Evolutionary conservation across 2,113 vertebrate species (phyloP).

Genomic region (Tylochromis polylepis): DNA sequence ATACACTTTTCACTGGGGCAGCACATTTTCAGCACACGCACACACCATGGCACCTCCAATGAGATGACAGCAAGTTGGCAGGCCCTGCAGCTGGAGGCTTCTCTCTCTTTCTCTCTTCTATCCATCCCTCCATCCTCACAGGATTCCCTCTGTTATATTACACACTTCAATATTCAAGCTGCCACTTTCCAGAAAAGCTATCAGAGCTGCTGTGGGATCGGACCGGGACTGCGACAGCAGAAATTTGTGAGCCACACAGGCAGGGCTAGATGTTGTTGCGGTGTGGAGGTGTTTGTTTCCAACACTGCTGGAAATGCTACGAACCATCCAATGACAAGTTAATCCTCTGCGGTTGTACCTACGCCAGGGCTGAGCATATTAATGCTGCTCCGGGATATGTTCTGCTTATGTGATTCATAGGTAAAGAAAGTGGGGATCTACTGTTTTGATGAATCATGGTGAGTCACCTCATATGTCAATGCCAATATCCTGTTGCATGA

Average conservation of each 20-base stretch:
- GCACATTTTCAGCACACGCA: neutral
- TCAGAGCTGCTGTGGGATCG: slow-evolving; percentile 3
- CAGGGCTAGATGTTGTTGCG: slow-evolving; percentile 7
- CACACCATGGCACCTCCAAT: slow-evolving; percentile 55
- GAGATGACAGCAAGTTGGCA: slow-evolving; percentile 69
- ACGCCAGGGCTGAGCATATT: slow-evolving; percentile 36
- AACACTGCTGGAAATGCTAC: slow-evolving; percentile 36
- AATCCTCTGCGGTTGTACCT: slow-evolving; percentile 47
- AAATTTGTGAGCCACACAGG: neutral
- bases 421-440: slow-evolving; percentile 56
- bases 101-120: slow-evolving; percentile 24
- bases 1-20: neutral
- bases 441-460: slow-evolving; percentile 56
- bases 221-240: neutral
- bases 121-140: slow-evolving; percentile 47
- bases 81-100: slow-evolving; percentile 59
- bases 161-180: slow-evolving; percentile 44
- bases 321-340: slow-evolving; percentile 54
- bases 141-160: slow-evolving; percentile 64
- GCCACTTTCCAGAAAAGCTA: slow-evolving; percentile 32
- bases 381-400: slow-evolving; percentile 34
- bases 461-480: slow-evolving; percentile 37
- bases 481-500: neutral
- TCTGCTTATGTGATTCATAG: slow-evolving; percentile 51
- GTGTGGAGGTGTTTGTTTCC: slow-evolving; percentile 41